These are phyloP conservation scores for Cantharis nigra DNA, from an alignment of 2,888 invertebrate genomes.

Conservation along the genomic window DNA sequence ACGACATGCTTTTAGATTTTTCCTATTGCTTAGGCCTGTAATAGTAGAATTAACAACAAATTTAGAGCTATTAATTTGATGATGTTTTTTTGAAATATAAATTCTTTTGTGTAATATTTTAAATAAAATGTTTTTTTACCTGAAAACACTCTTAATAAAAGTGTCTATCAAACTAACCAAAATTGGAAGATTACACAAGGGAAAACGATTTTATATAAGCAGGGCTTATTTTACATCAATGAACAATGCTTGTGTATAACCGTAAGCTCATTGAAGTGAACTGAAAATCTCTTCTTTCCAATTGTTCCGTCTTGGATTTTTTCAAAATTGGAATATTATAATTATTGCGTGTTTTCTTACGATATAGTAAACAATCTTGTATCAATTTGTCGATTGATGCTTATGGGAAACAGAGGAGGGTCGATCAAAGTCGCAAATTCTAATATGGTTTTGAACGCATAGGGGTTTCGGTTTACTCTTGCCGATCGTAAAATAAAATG, in stretches of 20 bases:
- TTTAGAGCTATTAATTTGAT: too few species aligned
- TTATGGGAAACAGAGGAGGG: slow-evolving; percentile 28
- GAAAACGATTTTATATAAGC: neutral
- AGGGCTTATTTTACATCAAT: neutral
- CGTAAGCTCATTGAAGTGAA: neutral
- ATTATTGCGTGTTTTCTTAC: neutral
- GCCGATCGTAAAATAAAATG: slow-evolving; percentile 39
- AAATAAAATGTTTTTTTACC: neutral
- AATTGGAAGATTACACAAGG: neutral
- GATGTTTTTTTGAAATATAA: too few species aligned
- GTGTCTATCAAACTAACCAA: neutral
- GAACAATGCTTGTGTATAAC: neutral
- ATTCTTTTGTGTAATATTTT: too few species aligned
- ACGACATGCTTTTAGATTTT: too few species aligned
- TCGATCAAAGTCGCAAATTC: slow-evolving; percentile 35
- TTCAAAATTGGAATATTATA: neutral
- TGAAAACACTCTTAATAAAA: neutral
- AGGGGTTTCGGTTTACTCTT: slow-evolving; percentile 28
- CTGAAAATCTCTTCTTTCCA: neutral
- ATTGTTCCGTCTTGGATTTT: neutral
- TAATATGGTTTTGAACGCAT: slow-evolving; percentile 29
- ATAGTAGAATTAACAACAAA: too few species aligned
- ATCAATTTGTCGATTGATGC: slow-evolving; percentile 30
- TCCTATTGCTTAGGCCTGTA: too few species aligned
- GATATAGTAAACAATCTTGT: slow-evolving; percentile 11